Base-by-base conservation (phyloP, 1,140 invertebrate species). In the Doryteuthis pealeii region DNA sequence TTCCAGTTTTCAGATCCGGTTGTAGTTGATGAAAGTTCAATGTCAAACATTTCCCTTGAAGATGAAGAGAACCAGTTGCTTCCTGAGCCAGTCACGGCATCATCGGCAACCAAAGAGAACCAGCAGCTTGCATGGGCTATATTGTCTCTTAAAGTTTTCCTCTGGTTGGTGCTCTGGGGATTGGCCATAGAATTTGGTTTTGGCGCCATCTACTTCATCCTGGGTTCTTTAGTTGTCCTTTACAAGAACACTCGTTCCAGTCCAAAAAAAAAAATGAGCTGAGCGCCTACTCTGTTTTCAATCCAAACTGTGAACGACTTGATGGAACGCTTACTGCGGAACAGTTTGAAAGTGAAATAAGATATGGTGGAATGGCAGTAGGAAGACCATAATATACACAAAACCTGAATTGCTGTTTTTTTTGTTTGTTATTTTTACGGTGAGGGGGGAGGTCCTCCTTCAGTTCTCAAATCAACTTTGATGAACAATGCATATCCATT, bases 251-350 rank as follows among this genome's bases (percentile, higher is more conserved):
- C 95, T 45, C 88, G 94, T 91, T 82, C 87, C 78, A 80, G 81
- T 35, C 77, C 79, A 28, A 91, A 90, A 73, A 91, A 90, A 87
- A 81, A 54, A 92, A 92, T 45, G 94, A 96, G 90, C 86, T 94
- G 0, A 98, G 95, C 89, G 96, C 97, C 0, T 99, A 99, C 87
- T 99, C 96, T 72, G 97, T 99, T 0, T 99, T 99, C 85, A 99
- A 99, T 91, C 92, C 93, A 77, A 92, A 97, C 82, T 99, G 94
- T 89, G 91, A 95, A 85, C 91, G 94, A 71, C 94, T 99, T 76
- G 93, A 97, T 80, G 97, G 97, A 22, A 96, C 96, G 1, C 89
- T 99, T 2, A 96, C 94, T 76, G 93, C 96, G n/a, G 95, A 98
- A 85, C 95, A 99, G 83, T 94, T 99, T 86, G 94, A 99, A 84